Conservation (phyloP, 2,113 vertebrate genomes). For the Ellobius talpinus region DNA sequence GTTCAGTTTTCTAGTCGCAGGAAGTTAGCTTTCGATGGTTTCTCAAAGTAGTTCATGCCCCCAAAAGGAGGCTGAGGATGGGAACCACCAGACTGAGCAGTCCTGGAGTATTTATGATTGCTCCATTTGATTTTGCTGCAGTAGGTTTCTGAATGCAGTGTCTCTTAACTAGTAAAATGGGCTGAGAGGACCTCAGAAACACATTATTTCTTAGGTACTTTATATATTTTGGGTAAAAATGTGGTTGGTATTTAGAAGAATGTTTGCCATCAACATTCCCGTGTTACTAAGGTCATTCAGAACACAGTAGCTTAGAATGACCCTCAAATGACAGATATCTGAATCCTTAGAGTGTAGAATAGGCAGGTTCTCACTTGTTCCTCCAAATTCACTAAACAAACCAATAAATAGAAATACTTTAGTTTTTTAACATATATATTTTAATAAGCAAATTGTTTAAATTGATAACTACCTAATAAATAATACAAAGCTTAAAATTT, state of each 20-base stretch:
- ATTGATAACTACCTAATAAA: background rate
- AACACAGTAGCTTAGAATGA: conserved; percentile 17
- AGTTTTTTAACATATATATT: background rate
- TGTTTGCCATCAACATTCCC: conserved; percentile 19
- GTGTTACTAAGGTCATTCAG: conserved; percentile 15
- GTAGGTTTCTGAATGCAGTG: conserved; percentile 28
- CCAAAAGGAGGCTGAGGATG: background rate
- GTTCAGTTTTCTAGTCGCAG: background rate
- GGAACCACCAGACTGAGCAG: conserved; percentile 29
- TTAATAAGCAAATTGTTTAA: conserved; percentile 51
- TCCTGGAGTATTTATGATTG: background rate
- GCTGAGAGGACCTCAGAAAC: background rate
- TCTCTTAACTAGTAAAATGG: conserved; percentile 37
- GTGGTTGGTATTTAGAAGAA: conserved; percentile 22
- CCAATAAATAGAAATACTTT: conserved; percentile 35
- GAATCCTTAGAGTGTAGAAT: background rate
- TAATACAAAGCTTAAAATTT: conserved; percentile 49
- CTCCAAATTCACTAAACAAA: conserved; percentile 13
- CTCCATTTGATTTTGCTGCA: conserved; percentile 30
- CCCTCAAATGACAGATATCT: background rate
- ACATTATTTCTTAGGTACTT: conserved; percentile 20
- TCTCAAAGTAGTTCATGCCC: conserved; percentile 26
- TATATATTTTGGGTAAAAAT: conserved; percentile 25
- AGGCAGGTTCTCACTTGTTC: conserved; percentile 1
- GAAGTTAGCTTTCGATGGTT: background rate